These are phyloP conservation scores for Dynastes grantii DNA, from an alignment of 2,888 invertebrate genomes.

Conservation along the genomic window DNA sequence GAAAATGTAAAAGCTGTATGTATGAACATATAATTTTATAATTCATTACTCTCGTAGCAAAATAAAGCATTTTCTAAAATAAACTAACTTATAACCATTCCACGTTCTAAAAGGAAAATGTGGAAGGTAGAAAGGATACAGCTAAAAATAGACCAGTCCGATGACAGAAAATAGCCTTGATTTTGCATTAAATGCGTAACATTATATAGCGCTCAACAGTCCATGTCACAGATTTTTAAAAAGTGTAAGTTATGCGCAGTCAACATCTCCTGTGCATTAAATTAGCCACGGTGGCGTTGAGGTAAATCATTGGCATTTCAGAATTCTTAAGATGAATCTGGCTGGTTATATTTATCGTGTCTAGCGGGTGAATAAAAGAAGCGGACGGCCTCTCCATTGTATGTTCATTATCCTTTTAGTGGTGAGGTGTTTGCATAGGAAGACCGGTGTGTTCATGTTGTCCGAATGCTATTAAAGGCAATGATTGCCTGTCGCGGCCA, in stretches of 20 bases:
- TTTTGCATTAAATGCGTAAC: conserved; percentile 36
- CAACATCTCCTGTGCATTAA: conserved; percentile 34
- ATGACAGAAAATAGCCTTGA: conserved; percentile 2
- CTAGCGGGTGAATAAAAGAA: conserved; percentile 46
- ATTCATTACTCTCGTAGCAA: too few species aligned
- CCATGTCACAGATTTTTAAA: conserved; percentile 28
- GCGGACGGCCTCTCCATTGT: conserved; percentile 56
- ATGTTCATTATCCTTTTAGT: conserved; percentile 56
- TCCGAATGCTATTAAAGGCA: conserved; percentile 60
- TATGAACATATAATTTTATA: too few species aligned
- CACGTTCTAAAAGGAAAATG: too few species aligned
- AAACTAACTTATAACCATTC: too few species aligned
- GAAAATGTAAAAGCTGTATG: too few species aligned
- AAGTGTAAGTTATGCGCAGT: conserved; percentile 32
- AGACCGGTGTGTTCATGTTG: conserved; percentile 53
- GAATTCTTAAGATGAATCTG: conserved; percentile 33
- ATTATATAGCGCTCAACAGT: conserved; percentile 16
- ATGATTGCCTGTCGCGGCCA: conserved; percentile 59
- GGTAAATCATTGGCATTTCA: conserved; percentile 38
- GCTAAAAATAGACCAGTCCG: too few species aligned
- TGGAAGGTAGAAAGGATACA: too few species aligned
- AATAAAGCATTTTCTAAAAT: too few species aligned
- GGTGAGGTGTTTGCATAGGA: conserved; percentile 58
- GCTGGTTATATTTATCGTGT: conserved; percentile 20
- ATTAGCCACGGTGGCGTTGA: conserved; percentile 36